These are phyloP conservation scores for Drosophila melanica DNA, from an alignment of 1,140 invertebrate species.

Conservation along the genomic window DNA sequence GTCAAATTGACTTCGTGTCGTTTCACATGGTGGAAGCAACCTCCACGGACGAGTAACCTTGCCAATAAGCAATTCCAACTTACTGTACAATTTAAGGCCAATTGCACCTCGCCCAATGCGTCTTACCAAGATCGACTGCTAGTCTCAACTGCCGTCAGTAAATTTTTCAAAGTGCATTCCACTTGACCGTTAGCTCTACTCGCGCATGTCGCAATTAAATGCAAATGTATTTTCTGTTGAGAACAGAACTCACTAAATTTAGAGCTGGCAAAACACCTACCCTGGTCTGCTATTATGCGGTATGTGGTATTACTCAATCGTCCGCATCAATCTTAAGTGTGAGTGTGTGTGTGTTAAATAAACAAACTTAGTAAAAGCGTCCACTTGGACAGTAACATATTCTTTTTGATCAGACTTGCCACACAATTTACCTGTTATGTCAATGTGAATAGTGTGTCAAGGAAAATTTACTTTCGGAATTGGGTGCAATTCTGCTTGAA, in stretches of 20 bases:
- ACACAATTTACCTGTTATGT: constrained; percentile 1
- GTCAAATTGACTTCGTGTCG: neutral
- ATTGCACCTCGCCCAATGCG: neutral
- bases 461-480: constrained; percentile 48
- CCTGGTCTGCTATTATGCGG: constrained; percentile 12
- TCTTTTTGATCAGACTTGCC: constrained; percentile 6
- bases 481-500: constrained; percentile 56
- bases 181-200: neutral
- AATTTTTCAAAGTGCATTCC: neutral
- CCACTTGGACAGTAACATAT: constrained; percentile 2
- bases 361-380: neutral
- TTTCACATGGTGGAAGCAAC: neutral
- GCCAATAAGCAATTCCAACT: neutral
- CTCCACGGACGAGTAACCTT: neutral
- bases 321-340: constrained; percentile 9
- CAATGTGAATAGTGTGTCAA: constrained; percentile 15
- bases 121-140: neutral
- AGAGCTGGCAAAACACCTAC: neutral
- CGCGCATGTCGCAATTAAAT: neutral
- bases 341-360: constrained; percentile 6
- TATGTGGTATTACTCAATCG: neutral
- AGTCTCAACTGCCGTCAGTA: neutral
- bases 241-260: neutral
- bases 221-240: neutral
- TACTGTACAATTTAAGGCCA: too few species aligned